Percentiles rank a stretch among this genome's conserved stretches.
phyloP scores from a whole-genome alignment of 2,113 vertebrate genomes.

The Pteruthius melanotis region DNA sequence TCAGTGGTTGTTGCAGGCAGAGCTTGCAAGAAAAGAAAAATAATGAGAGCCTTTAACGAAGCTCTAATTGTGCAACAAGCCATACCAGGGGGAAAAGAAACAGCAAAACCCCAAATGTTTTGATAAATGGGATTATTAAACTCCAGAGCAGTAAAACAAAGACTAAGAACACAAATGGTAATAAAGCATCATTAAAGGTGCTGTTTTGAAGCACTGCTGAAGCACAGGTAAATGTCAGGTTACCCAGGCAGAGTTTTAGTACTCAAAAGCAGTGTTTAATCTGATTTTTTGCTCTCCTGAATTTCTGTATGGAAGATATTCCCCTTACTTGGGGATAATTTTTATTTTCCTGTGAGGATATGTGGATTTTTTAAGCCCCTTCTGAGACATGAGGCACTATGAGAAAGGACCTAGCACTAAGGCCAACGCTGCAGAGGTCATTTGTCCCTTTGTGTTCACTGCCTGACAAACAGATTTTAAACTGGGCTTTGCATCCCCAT shows the following conservation, averaged over 20 bases:
- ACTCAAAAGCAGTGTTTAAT: neutral
- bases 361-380: rapidly evolving
- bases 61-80: conserved; percentile 10
- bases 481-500: neutral
- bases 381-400: rapidly evolving
- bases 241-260: neutral
- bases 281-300: neutral
- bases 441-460: neutral
- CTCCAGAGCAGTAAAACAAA: neutral
- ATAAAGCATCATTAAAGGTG: neutral
- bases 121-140: conserved; percentile 3
- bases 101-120: neutral
- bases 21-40: neutral
- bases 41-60: neutral
- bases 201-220: neutral
- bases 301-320: neutral
- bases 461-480: neutral
- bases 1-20: neutral
- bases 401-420: neutral
- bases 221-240: neutral
- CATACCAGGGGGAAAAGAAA: neutral
- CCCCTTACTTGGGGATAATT: neutral
- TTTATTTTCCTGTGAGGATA: neutral
- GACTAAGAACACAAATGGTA: neutral
- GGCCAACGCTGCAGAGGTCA: neutral